phyloP scores from a whole-genome alignment of 2,797 vertebrate species.

The Chloroceryle inda region DNA sequence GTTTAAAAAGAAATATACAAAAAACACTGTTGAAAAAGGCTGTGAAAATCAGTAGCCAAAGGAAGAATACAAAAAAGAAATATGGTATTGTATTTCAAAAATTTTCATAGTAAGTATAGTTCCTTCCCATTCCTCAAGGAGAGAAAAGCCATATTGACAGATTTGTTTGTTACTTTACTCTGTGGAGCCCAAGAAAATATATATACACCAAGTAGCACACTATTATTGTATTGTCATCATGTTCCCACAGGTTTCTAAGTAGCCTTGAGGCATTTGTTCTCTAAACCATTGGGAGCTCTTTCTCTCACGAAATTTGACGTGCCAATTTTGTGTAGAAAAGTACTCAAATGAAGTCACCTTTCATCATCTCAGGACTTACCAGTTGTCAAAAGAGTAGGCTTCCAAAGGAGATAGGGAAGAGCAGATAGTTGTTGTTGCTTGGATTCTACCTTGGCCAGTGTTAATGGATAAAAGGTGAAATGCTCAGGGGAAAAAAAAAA shows the following conservation, averaged over 20 bases:
- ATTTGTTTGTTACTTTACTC: neutral
- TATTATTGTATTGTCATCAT: neutral
- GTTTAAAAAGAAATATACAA: neutral
- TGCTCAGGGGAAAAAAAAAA: neutral
- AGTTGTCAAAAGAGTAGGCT: slow-evolving; percentile 20
- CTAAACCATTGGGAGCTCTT: neutral
- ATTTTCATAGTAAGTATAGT: neutral
- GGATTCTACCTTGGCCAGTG: neutral
- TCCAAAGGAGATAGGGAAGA: neutral
- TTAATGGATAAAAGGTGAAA: slow-evolving; percentile 21
- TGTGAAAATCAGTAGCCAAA: neutral
- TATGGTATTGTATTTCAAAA: neutral
- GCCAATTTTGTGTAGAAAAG: neutral
- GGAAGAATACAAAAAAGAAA: neutral
- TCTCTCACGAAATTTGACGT: neutral
- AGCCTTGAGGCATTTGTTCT: neutral
- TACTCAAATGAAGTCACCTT: slow-evolving; percentile 10
- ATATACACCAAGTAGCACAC: neutral
- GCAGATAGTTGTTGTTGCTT: neutral
- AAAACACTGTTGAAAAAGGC: neutral
- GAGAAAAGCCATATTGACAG: neutral
- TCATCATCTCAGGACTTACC: slow-evolving; percentile 22
- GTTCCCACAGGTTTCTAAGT: slow-evolving; percentile 23
- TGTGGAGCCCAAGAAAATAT: neutral
- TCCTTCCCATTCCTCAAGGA: neutral